Evolutionary conservation across 2,888 invertebrate species (phyloP).

Genomic region (Dinocampus coccinellae): DNA sequence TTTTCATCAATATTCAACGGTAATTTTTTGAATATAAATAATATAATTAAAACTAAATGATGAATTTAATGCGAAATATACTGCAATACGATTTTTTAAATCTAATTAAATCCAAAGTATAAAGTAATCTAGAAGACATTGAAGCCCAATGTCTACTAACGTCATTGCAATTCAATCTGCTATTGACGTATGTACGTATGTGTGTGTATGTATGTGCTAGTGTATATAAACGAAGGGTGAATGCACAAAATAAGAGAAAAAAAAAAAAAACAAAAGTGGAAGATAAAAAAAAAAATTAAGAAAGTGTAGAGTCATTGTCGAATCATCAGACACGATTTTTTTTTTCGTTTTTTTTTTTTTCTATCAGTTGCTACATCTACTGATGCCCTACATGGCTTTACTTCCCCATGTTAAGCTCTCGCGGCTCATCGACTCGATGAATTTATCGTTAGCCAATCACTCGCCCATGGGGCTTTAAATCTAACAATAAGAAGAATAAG

Average conservation of each 20-base stretch:
- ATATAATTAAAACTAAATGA: neutral
- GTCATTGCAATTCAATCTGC: conserved; percentile 28
- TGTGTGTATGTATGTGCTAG: too few relatives aligned
- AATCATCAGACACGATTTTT: conserved; percentile 24
- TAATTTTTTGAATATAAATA: neutral
- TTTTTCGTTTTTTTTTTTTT: neutral
- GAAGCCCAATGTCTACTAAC: conserved; percentile 3
- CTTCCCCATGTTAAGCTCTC: conserved; percentile 1
- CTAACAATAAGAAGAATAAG: conserved; percentile 31
- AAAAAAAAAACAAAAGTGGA: conserved; percentile 3
- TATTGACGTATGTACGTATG: too few relatives aligned
- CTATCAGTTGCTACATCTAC: neutral
- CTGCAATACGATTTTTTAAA: conserved; percentile 3
- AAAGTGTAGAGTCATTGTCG: conserved; percentile 32
- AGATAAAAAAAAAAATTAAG: conserved; percentile 5
- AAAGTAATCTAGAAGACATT: conserved; percentile 14
- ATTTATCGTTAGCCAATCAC: conserved; percentile 34
- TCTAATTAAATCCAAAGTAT: conserved; percentile 23
- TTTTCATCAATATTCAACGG: neutral
- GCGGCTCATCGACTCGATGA: conserved; percentile 32
- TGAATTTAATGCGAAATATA: neutral
- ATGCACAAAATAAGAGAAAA: neutral
- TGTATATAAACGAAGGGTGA: neutral
- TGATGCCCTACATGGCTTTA: neutral
- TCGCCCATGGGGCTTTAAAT: conserved; percentile 24